Evolutionary conservation across 2,113 vertebrate genomes (phyloP).

Genomic region (Brevimyrus niger): DNA sequence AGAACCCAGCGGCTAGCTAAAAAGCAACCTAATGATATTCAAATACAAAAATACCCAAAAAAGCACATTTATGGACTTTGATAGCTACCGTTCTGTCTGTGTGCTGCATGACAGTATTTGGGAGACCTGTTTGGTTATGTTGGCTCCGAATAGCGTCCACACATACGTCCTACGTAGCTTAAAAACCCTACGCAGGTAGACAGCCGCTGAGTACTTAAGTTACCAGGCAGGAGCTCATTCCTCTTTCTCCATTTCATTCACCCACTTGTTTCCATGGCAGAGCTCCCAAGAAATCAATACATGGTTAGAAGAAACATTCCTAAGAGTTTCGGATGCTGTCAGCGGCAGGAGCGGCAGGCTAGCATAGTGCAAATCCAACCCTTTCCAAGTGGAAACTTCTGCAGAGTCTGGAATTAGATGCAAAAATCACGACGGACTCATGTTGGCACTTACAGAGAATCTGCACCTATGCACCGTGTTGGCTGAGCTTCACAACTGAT

Average conservation of each 20-base stretch:
- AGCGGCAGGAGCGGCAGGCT: neutral
- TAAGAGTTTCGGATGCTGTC: neutral
- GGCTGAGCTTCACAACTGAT: neutral
- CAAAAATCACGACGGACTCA: neutral
- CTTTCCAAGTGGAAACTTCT: neutral
- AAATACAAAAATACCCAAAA: neutral
- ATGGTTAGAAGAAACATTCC: neutral
- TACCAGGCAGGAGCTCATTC: neutral
- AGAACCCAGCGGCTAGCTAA: neutral
- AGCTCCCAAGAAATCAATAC: constrained; percentile 7
- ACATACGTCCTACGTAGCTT: neutral
- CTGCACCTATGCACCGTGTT: neutral
- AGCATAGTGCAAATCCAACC: neutral
- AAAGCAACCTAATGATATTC: neutral
- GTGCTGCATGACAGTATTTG: neutral
- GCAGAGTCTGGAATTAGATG: neutral
- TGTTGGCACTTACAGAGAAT: neutral
- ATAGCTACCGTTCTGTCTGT: neutral
- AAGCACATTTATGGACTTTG: neutral
- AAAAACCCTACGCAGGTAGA: neutral
- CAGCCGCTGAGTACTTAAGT: neutral
- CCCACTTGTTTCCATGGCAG: neutral
- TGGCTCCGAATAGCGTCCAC: neutral
- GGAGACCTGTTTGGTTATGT: neutral
- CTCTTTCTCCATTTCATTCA: neutral